A percentile compares a stretch with the other conserved stretches of the same genome.
Conservation (phyloP, 1,140 invertebrate genomes). For the Phthorimaea operculella region DNA sequence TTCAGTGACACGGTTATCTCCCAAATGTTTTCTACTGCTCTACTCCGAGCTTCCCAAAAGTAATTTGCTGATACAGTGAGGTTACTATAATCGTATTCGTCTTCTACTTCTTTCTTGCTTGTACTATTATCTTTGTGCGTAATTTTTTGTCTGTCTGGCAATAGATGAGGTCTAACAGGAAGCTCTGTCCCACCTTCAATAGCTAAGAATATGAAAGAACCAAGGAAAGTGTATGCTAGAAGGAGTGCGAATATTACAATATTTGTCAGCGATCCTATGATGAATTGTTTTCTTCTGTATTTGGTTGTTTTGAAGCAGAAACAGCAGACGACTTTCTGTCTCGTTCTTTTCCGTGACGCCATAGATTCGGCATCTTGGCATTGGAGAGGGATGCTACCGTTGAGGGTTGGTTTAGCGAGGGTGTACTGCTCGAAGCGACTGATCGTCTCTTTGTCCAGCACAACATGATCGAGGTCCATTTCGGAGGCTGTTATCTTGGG, state of each 20-base stretch:
- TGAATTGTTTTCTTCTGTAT: slow-evolving; percentile 66
- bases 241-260: slow-evolving; percentile 88
- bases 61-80: slow-evolving; percentile 60
- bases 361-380: slow-evolving; percentile 62
- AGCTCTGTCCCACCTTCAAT: slow-evolving; percentile 77
- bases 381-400: slow-evolving; percentile 57
- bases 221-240: slow-evolving; percentile 90
- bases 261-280: slow-evolving; percentile 82
- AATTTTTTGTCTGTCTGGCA: slow-evolving; percentile 63
- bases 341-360: slow-evolving; percentile 57
- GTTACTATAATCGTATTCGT: slow-evolving; percentile 56
- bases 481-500: slow-evolving; percentile 30
- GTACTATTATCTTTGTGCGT: slow-evolving; percentile 39
- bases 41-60: slow-evolving; percentile 73
- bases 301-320: slow-evolving; percentile 69
- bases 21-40: slow-evolving; percentile 91
- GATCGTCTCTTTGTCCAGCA: slow-evolving; percentile 61
- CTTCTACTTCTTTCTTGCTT: slow-evolving; percentile 37
- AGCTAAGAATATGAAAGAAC: slow-evolving; percentile 90
- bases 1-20: slow-evolving; percentile 94
- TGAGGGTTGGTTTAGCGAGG: slow-evolving; percentile 53
- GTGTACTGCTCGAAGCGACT: slow-evolving; percentile 60
- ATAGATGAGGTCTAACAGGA: slow-evolving; percentile 51
- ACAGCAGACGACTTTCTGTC: slow-evolving; percentile 65
- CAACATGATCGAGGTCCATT: slow-evolving; percentile 61